Base-by-base conservation (phyloP, 2,888 invertebrate genomes). In the Folsomia candida region DNA sequence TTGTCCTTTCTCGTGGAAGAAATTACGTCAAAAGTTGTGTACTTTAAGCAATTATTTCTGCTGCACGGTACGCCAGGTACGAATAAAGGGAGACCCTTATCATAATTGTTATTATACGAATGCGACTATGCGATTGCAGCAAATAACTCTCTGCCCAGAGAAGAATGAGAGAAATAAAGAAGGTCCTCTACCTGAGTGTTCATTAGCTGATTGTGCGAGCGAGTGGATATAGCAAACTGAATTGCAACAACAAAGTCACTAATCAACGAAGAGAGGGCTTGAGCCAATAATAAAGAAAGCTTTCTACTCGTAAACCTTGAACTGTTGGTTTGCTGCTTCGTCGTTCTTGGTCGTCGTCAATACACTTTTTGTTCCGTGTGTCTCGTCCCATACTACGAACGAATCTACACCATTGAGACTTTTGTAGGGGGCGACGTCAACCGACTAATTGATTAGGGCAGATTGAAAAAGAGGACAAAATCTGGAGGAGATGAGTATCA, bases 391-490 rank as follows among this genome's bases (percentile, higher is more conserved):
- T n/a, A n/a, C n/a, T n/a, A n/a, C n/a, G n/a, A n/a, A n/a, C n/a
- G n/a, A n/a, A n/a, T n/a, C n/a, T n/a, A n/a, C n/a, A n/a, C n/a
- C n/a, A n/a, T n/a, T n/a, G n/a, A n/a, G n/a, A n/a, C n/a, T n/a
- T n/a, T n/a, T n/a, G n/a, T n/a, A n/a, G n/a, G n/a, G n/a, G n/a
- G n/a, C n/a, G n/a, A n/a, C n/a, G n/a, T 51, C 51, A 54, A 20
- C 54, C 2, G 54, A 37, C 65, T 54, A 65, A 65, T 65, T 65
- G 54, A 65, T 65, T 65, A 65, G 65, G 64, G 14, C n/a, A n/a
- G n/a, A n/a, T n/a, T n/a, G n/a, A n/a, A n/a, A n/a, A n/a, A n/a
- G n/a, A n/a, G n/a, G n/a, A n/a, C n/a, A n/a, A n/a, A n/a, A n/a
- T n/a, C n/a, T n/a, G n/a, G n/a, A n/a, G n/a, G n/a, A n/a, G n/a